A percentile compares a stretch with the other conserved stretches of the same genome.
Evolutionary conservation across 2,113 vertebrate genomes (phyloP).

Genomic region (Nothoprocta pentlandii): DNA sequence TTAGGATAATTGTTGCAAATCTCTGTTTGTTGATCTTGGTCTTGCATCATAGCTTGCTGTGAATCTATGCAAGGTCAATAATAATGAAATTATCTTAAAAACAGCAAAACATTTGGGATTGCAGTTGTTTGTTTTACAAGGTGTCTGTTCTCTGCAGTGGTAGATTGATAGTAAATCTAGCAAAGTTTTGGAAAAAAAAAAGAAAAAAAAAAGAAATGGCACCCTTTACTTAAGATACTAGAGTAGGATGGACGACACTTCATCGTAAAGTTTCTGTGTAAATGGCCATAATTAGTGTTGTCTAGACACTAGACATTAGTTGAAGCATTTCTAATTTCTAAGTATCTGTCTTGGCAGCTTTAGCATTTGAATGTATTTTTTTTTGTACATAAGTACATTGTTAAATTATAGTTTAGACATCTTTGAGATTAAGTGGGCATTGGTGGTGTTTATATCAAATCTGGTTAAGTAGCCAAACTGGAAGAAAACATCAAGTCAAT

Average conservation of each 20-base stretch:
- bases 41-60: neutral
- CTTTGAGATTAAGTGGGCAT: neutral
- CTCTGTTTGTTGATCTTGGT: neutral
- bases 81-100: neutral
- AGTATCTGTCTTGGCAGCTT: neutral
- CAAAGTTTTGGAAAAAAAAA: neutral
- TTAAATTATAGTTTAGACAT: neutral
- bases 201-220: fast-evolving
- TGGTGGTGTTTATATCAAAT: neutral
- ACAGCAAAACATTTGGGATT: neutral
- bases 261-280: fast-evolving
- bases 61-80: neutral
- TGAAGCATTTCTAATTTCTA: neutral
- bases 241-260: neutral
- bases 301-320: neutral
- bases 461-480: neutral
- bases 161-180: neutral
- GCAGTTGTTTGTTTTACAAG: neutral
- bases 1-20: neutral
- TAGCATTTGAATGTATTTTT: neutral
- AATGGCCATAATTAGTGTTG: neutral
- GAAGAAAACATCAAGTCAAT: neutral
- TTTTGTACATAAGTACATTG: neutral
- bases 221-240: neutral
- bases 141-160: neutral